phyloP scores from a whole-genome alignment of 2,797 vertebrate genomes.

The Taeniopygia guttata region DNA sequence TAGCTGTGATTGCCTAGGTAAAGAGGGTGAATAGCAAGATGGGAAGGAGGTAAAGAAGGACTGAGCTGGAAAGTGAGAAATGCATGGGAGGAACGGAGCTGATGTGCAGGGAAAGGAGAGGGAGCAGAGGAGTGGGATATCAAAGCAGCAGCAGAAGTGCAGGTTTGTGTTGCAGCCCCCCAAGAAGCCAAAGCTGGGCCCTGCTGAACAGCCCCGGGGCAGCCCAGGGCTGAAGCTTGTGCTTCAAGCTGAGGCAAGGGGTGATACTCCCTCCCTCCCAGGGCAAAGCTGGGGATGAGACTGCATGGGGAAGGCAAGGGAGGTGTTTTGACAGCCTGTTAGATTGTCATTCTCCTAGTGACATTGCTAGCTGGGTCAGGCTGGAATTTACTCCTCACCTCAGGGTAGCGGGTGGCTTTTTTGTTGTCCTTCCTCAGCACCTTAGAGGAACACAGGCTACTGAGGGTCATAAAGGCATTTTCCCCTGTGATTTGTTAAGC shows the following conservation, averaged over 20 bases:
- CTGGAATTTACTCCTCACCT: background rate
- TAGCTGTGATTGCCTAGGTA: background rate
- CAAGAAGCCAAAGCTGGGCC: background rate
- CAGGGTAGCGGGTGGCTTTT: background rate
- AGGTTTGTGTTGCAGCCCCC: background rate
- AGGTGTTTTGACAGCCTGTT: background rate
- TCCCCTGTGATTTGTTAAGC: background rate
- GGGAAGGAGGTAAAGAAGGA: background rate
- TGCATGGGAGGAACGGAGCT: background rate
- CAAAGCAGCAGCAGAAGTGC: background rate
- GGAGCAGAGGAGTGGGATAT: background rate
- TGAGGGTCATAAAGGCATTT: background rate
- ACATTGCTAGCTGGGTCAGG: background rate
- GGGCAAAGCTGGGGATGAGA: background rate
- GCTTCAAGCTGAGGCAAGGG: background rate
- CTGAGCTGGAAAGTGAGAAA: background rate
- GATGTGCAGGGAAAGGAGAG: background rate
- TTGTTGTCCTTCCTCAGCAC: background rate
- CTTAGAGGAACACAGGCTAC: background rate
- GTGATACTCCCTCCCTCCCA: background rate
- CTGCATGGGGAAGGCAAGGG: fast-evolving
- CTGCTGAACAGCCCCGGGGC: background rate
- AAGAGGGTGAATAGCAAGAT: background rate
- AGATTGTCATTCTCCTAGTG: background rate
- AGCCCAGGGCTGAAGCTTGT: background rate